Conservation (phyloP, 1,140 invertebrate genomes). For the Ganaspis sp. region DNA sequence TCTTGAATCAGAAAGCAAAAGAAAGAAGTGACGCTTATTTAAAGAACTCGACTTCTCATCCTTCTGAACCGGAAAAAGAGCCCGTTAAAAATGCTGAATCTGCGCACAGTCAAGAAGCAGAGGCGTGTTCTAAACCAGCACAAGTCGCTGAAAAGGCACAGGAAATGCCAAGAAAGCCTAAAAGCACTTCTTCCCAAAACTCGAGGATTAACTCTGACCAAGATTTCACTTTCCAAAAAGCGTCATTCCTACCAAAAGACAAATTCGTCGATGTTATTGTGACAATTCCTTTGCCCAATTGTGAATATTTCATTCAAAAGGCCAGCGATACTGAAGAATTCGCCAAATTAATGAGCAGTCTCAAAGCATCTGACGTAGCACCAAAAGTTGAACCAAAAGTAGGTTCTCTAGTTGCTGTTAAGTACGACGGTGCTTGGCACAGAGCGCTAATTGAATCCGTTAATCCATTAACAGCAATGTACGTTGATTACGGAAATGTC, state of each 20-base stretch:
- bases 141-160: background rate
- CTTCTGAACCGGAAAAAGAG: background rate
- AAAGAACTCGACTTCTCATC: background rate
- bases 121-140: background rate
- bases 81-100: background rate
- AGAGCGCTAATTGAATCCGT: conserved; percentile 51
- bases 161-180: background rate
- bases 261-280: conserved; percentile 48
- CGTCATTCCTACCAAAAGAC: conserved; percentile 44
- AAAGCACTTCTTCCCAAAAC: background rate
- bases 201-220: conserved; percentile 1
- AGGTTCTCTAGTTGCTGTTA: conserved; percentile 52
- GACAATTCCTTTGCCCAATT: background rate
- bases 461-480: conserved; percentile 51
- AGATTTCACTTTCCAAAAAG: background rate
- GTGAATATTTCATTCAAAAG: conserved; percentile 57
- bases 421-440: conserved; percentile 57
- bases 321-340: conserved; percentile 32
- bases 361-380: conserved; percentile 26
- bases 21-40: too few relatives aligned
- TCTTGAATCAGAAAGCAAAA: background rate
- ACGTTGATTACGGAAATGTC: conserved; percentile 60
- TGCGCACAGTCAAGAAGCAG: background rate
- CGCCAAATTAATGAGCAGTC: conserved; percentile 40
- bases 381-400: conserved; percentile 41